Evolutionary conservation across 2,888 invertebrate genomes (phyloP), one percentile per base, ranked within the genome.

Genomic region (Epiblema foenella): DNA sequence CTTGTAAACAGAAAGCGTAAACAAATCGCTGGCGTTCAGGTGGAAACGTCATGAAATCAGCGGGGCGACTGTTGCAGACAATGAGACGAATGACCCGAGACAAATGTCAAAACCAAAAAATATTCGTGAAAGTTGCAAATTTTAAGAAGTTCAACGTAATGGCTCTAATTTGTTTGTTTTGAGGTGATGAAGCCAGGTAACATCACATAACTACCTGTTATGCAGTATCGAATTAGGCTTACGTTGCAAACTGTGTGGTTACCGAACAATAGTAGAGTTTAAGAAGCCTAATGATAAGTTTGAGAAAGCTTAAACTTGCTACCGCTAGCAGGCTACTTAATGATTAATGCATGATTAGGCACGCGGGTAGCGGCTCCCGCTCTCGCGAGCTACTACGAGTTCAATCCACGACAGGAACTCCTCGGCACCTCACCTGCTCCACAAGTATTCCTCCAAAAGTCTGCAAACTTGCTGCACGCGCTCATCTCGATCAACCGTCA

Each of bases 381-480:
- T 56, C n/a, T 20, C 8, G 39, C 11, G 0, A 17, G 17, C n/a
- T n/a, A 17, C n/a, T 15, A 18, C 8, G 4, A n/a, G 46, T n/a
- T n/a, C n/a, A n/a, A n/a, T 46, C 15, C 37, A 59, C 46, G 7
- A 39, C 17, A 68, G 20, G 39, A 68, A 51, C 67, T 52, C 52
- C 51, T 17, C 76, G 67, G 20, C 20, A 72, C 76, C 93, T 93
- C 84, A 93, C 93, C 93, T 91, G 93, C 89, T 76, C 93, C 92
- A 79, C 93, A 93, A 74, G 91, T 91, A 84, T 89, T 92, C 87
- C 85, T 93, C 91, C 91, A 92, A 85, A 93, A 93, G 84, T 92
- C 92, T 82, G 87, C 91, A 85, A 93, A 92, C 83, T 93, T 91
- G 86, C 91, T 93, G 87, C 93, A 93, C 81, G 91, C 82, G 84